Percentiles rank a stretch among this genome's conserved stretches.
These are phyloP conservation scores for Pachymerium ferrugineum DNA, from an alignment of 2,888 invertebrate species.

Conservation along the genomic window DNA sequence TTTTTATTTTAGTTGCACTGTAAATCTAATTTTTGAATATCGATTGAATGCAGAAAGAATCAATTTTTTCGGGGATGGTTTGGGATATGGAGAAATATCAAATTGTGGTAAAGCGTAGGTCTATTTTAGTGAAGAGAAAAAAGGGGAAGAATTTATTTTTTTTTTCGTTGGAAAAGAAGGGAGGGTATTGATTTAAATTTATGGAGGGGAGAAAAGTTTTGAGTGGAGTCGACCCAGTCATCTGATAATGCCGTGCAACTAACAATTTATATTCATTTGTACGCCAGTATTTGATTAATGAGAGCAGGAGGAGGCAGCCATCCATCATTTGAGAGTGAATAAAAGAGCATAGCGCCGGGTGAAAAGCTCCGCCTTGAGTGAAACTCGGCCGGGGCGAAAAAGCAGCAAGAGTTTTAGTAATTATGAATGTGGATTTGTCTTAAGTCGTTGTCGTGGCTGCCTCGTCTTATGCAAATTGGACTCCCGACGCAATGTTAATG, in stretches of 20 bases:
- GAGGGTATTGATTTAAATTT: slow-evolving; percentile 1
- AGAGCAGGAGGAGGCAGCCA: slow-evolving; percentile 15
- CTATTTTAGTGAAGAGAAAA: background rate
- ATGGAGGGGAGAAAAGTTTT: slow-evolving; percentile 18
- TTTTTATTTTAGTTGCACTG: background rate
- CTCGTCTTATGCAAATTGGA: slow-evolving; percentile 28
- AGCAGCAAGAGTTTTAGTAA: background rate
- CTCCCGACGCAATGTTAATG: slow-evolving; percentile 28
- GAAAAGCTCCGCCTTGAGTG: slow-evolving; percentile 18
- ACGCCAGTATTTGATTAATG: slow-evolving; percentile 21
- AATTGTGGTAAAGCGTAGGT: background rate
- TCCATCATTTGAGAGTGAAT: slow-evolving; percentile 14
- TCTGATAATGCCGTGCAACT: slow-evolving; percentile 14
- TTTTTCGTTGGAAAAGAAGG: no score
- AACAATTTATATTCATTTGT: slow-evolving; percentile 21
- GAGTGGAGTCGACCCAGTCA: slow-evolving; percentile 12
- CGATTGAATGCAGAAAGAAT: no score
- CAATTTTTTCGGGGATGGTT: no score
- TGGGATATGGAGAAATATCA: no score
- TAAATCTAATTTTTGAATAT: no score
- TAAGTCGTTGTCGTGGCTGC: slow-evolving; percentile 13
- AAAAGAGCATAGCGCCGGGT: background rate
- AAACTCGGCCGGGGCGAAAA: slow-evolving; percentile 6
- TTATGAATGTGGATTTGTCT: slow-evolving; percentile 21
- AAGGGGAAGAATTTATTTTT: background rate